These are phyloP conservation scores for Galaxias olidus DNA, from an alignment of 2,797 vertebrate species.

Conservation along the genomic window DNA sequence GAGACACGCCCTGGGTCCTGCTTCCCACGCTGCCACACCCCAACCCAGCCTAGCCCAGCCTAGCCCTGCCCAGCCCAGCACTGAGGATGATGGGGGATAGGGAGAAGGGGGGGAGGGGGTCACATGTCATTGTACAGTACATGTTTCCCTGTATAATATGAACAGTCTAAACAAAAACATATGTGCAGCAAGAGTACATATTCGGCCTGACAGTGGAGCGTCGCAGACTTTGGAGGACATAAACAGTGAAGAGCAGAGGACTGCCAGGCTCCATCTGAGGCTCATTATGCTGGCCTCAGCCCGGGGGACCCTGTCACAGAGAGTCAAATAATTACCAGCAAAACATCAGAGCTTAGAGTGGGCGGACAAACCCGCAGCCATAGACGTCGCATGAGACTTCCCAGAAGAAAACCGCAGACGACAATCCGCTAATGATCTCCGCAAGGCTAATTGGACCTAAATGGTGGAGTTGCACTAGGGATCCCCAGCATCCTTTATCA, in stretches of 20 bases:
- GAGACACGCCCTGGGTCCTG: conserved; percentile 49
- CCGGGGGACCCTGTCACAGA: not conserved
- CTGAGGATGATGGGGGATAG: not conserved
- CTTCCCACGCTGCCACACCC: conserved; percentile 26
- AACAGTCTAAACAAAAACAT: too few relatives aligned
- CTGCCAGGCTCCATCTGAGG: not conserved
- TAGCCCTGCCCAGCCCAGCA: not conserved
- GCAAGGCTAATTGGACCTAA: conserved; percentile 32
- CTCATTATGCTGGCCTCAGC: not conserved
- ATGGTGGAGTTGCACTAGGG: conserved; percentile 26
- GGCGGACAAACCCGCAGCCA: conserved; percentile 16
- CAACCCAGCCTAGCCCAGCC: conserved; percentile 16
- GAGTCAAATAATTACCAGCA: not conserved
- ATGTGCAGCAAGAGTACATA: too few relatives aligned
- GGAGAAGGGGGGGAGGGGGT: not conserved
- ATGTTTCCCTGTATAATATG: too few relatives aligned
- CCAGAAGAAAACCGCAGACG: conserved; percentile 27
- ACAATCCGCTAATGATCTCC: conserved; percentile 36
- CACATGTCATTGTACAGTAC: too few relatives aligned
- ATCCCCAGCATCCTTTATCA: conserved; percentile 39
- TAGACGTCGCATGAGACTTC: conserved; percentile 23
- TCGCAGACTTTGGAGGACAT: too few relatives aligned
- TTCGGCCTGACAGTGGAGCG: too few relatives aligned
- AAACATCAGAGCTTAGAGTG: conserved; percentile 17
- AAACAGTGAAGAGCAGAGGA: not conserved